Conservation (phyloP, 2,888 invertebrate genomes). For the Tenthredo scrophulariae region DNA sequence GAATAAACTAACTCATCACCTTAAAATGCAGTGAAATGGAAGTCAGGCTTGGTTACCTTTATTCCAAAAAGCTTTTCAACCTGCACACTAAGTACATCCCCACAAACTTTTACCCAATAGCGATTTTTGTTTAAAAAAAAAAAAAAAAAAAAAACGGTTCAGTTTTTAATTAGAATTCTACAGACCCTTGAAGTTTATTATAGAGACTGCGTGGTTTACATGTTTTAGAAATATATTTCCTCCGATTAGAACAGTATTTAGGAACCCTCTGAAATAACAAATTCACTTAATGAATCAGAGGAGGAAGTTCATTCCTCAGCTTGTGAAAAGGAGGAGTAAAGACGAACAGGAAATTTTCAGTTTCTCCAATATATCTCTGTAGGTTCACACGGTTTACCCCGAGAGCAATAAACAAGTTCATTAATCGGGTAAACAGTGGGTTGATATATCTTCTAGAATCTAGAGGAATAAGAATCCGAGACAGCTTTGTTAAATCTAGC, state of each 20-base stretch:
- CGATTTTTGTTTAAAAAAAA: no score
- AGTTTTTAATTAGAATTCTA: background rate
- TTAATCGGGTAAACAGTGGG: conserved; percentile 36
- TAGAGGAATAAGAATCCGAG: background rate
- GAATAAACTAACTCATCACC: no score
- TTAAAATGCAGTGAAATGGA: no score
- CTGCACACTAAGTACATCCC: no score
- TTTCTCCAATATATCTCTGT: conserved; percentile 18
- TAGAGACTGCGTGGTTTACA: background rate
- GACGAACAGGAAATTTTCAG: background rate
- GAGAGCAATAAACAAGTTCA: conserved; percentile 25
- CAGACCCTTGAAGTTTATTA: background rate
- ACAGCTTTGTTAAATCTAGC: conserved; percentile 22
- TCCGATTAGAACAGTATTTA: background rate
- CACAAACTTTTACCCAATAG: no score
- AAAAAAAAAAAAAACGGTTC: background rate
- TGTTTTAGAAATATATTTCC: background rate
- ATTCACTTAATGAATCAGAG: background rate
- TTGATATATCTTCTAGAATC: background rate
- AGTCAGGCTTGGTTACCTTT: no score
- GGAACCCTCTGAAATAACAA: background rate
- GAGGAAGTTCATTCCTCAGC: background rate
- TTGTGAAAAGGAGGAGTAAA: background rate
- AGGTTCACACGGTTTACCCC: background rate
- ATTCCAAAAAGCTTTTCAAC: no score